These are phyloP conservation scores for Cryptoblepharus egeriae DNA, from an alignment of 2,797 vertebrate species.

Conservation along the genomic window DNA sequence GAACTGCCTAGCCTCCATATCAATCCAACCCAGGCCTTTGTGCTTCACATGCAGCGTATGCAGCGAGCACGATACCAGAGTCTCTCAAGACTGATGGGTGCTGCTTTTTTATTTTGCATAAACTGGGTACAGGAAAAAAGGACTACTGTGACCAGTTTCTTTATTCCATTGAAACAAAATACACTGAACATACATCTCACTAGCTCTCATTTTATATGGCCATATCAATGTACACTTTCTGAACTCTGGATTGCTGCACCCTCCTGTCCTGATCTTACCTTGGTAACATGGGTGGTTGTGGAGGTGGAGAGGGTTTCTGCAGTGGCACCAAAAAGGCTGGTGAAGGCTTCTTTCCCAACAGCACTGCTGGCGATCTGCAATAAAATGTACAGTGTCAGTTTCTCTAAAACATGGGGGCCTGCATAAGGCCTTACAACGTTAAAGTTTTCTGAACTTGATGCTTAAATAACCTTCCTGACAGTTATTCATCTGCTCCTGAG, in stretches of 20 bases:
- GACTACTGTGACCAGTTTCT: not conserved
- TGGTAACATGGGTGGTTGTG: conserved; percentile 97
- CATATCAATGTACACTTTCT: not conserved
- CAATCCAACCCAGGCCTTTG: no score
- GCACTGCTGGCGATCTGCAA: conserved; percentile 70
- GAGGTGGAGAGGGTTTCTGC: conserved; percentile 94
- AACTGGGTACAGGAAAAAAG: not conserved
- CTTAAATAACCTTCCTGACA: not conserved
- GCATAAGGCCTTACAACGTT: not conserved
- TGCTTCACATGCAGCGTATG: no score
- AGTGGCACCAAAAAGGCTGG: conserved; percentile 82
- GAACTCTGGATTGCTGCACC: not conserved
- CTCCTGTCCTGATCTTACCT: conserved; percentile 81
- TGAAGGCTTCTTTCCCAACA: conserved; percentile 76
- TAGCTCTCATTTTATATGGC: not conserved
- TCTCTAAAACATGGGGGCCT: not conserved
- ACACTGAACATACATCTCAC: not conserved
- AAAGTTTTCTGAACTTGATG: not conserved
- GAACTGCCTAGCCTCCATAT: no score
- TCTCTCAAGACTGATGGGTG: no score
- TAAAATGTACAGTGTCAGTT: conserved; percentile 45
- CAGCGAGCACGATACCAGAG: no score
- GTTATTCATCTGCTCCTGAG: not conserved
- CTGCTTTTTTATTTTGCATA: no score
- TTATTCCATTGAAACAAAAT: conserved; percentile 14